Percentiles rank a stretch among this genome's conserved stretches.
These are phyloP conservation scores for Cacatua alba DNA, from an alignment of 2,113 vertebrate species.

Conservation along the genomic window DNA sequence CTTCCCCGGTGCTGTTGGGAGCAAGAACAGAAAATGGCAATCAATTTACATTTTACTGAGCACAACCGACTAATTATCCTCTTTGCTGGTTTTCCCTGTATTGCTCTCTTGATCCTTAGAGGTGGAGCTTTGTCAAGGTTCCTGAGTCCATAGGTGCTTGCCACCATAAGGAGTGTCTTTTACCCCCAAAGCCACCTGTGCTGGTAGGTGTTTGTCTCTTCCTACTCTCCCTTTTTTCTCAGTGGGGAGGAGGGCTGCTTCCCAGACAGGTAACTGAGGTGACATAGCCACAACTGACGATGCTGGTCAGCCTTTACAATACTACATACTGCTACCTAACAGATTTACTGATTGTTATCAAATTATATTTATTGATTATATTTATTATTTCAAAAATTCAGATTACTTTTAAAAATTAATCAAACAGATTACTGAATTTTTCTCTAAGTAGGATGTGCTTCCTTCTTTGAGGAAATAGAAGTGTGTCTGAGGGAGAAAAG, in stretches of 20 bases:
- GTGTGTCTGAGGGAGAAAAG: not conserved
- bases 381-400: not conserved
- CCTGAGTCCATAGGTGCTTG: not conserved
- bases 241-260: not conserved
- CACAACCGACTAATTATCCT: not conserved
- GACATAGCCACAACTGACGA: not conserved
- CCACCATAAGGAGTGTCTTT: not conserved
- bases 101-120: not conserved
- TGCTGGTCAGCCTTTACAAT: not conserved
- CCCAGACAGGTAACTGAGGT: not conserved
- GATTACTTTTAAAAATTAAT: not conserved
- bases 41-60: not conserved
- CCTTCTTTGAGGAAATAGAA: not conserved
- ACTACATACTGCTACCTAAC: not conserved
- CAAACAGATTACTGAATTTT: not conserved
- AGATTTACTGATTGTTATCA: not conserved
- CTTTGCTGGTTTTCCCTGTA: not conserved
- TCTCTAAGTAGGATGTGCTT: not conserved
- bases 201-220: not conserved
- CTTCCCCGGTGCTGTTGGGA: conserved; percentile 86
- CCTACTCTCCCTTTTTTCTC: not conserved
- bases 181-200: not conserved
- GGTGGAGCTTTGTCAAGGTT: not conserved
- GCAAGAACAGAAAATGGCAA: not conserved
- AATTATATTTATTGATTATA: not conserved